A percentile compares a stretch with the other conserved stretches of the same genome.
Conservation (phyloP, 1,140 invertebrate genomes). For the Paracyclopina nana region DNA sequence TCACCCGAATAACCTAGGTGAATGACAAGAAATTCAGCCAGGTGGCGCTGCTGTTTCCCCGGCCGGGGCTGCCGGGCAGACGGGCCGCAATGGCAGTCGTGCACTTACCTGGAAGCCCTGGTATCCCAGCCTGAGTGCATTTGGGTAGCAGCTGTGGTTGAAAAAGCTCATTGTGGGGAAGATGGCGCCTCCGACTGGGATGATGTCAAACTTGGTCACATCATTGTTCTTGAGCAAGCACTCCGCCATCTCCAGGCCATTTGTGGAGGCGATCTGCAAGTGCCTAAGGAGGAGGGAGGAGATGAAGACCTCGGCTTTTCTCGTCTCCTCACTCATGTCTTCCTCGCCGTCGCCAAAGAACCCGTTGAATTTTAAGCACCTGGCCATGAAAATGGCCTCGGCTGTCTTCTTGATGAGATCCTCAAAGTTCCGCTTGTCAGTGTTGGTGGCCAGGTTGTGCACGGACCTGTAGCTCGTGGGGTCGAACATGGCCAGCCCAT, state of each 20-base stretch:
- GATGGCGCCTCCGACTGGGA: conserved; percentile 57
- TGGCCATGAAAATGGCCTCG: conserved; percentile 6
- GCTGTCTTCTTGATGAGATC: conserved; percentile 12
- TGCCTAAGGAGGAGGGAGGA: not conserved
- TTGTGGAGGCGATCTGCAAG: conserved; percentile 8
- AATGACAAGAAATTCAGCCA: too few species aligned
- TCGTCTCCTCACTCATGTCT: not conserved
- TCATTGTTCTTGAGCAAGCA: conserved; percentile 14
- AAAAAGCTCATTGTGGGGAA: conserved; percentile 69
- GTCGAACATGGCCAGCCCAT: not conserved
- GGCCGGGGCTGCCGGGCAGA: too few species aligned
- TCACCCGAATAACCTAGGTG: not conserved
- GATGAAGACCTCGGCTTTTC: conserved; percentile 7
- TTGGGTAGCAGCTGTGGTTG: conserved; percentile 81
- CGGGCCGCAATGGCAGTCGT: too few species aligned
- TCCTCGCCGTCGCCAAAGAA: conserved; percentile 1
- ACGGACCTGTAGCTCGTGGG: conserved; percentile 4
- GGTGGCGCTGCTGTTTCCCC: too few species aligned
- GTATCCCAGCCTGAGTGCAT: conserved; percentile 34
- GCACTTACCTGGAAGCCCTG: conserved; percentile 9
- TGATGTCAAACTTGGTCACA: conserved; percentile 26
- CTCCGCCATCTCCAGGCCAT: conserved; percentile 14
- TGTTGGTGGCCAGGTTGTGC: conserved; percentile 9
- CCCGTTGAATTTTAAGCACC: conserved; percentile 12
- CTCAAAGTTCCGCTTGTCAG: conserved; percentile 9